phyloP scores from a whole-genome alignment of 2,113 vertebrate species.

The Zeus faber region DNA sequence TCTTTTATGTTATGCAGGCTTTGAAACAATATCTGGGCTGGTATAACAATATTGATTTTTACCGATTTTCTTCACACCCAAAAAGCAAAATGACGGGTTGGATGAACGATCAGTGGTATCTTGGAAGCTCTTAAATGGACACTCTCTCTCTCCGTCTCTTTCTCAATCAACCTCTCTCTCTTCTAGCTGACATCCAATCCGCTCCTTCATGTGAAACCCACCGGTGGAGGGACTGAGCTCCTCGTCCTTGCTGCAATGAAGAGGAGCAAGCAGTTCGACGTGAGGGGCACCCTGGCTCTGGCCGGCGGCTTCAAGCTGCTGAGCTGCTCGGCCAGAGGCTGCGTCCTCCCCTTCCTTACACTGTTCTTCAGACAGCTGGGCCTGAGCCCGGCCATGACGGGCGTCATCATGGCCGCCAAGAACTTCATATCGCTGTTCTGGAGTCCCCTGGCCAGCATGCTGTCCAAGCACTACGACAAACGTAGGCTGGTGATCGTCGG shows the following conservation, averaged over 20 bases:
- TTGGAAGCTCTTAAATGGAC: too few species aligned
- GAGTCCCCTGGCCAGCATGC: conserved; percentile 71
- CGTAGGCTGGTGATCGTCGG: conserved; percentile 66
- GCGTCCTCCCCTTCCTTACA: conserved; percentile 84
- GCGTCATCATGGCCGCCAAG: conserved; percentile 77
- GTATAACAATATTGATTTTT: too few species aligned
- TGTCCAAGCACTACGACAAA: conserved; percentile 72
- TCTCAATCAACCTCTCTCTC: too few species aligned
- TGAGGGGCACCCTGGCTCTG: conserved; percentile 73
- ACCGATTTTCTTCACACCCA: too few species aligned
- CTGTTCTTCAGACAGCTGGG: conserved; percentile 84
- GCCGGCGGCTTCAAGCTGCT: conserved; percentile 78
- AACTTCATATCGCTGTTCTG: conserved; percentile 73
- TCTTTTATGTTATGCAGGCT: too few species aligned
- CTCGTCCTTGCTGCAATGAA: conserved; percentile 65
- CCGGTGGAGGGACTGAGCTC: too few species aligned
- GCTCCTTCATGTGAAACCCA: conserved; percentile 21
- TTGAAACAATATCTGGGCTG: too few species aligned
- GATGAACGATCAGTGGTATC: too few species aligned
- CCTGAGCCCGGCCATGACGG: conserved; percentile 76
- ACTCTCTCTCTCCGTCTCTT: too few species aligned
- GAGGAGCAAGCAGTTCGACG: conserved; percentile 81
- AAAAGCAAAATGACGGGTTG: too few species aligned
- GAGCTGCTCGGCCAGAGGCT: conserved; percentile 71
- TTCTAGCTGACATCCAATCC: not conserved